Evolutionary conservation across 2,113 vertebrate genomes (phyloP).

Genomic region (Oxyura jamaicensis): DNA sequence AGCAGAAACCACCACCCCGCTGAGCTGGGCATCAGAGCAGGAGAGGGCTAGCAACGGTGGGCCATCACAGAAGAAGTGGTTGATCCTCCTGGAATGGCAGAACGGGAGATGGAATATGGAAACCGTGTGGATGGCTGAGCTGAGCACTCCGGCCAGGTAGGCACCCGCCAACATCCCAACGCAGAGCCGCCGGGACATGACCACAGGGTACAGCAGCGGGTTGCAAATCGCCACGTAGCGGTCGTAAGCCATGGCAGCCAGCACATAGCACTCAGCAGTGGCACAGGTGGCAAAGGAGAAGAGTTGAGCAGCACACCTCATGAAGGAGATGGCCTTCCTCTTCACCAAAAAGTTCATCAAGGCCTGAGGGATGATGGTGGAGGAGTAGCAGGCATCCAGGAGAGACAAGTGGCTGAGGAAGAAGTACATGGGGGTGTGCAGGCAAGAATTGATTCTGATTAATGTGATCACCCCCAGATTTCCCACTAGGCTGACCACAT

Average conservation of each 20-base stretch:
- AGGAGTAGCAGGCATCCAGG: constrained; percentile 13
- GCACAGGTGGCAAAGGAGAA: constrained; percentile 3
- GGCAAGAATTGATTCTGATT: accelerated
- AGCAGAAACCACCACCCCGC: not conserved
- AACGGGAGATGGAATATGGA: not conserved
- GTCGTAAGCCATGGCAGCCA: constrained; percentile 56
- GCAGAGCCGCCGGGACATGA: constrained; percentile 32
- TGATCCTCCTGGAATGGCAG: not conserved
- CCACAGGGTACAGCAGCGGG: constrained; percentile 12
- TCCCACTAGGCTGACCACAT: constrained; percentile 2
- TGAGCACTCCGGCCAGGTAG: constrained; percentile 5
- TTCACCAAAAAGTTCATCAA: not conserved
- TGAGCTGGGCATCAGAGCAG: not conserved
- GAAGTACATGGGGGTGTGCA: constrained; percentile 40
- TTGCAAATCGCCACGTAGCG: constrained; percentile 39
- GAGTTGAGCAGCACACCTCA: not conserved
- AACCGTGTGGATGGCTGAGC: not conserved
- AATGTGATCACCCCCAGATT: constrained; percentile 19
- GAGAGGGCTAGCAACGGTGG: constrained; percentile 3
- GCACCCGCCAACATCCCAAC: not conserved
- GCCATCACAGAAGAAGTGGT: constrained; percentile 38
- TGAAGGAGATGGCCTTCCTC: not conserved
- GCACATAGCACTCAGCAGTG: constrained; percentile 15
- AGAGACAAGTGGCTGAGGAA: constrained; percentile 52
- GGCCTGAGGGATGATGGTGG: constrained; percentile 21